Evolutionary conservation across 2,888 invertebrate genomes (phyloP).

Genomic region (Ophion slaviceki): DNA sequence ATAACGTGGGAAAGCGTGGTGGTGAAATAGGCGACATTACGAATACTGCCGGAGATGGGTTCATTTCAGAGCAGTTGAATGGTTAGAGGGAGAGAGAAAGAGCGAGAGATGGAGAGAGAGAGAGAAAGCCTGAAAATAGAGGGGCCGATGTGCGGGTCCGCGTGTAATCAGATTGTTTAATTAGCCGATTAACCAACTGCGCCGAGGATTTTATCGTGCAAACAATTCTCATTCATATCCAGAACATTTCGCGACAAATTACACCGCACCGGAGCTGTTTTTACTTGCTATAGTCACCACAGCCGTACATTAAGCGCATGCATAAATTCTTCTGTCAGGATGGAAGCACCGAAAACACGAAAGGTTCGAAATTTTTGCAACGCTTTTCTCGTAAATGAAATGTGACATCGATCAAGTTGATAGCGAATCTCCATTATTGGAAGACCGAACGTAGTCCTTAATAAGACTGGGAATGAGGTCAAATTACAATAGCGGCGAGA

Average conservation of each 20-base stretch:
- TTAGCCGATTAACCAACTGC: constrained; percentile 1
- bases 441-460: background rate
- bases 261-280: background rate
- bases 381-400: background rate
- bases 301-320: background rate
- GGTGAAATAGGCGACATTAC: background rate
- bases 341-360: background rate
- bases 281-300: background rate
- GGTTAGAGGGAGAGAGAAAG: background rate
- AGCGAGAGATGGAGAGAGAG: background rate
- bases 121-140: background rate
- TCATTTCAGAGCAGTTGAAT: background rate
- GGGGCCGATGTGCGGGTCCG: background rate
- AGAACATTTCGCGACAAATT: background rate
- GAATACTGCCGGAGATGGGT: background rate
- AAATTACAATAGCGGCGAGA: constrained; percentile 20
- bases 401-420: background rate
- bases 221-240: constrained; percentile 13
- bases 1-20: background rate
- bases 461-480: constrained; percentile 15
- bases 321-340: too few species aligned
- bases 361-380: background rate
- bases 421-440: background rate
- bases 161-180: constrained; percentile 12
- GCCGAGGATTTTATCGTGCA: background rate